Evolutionary conservation across 2,888 invertebrate species (phyloP), one percentile per base, ranked within the genome.

Genomic region (Catocala fraxini): DNA sequence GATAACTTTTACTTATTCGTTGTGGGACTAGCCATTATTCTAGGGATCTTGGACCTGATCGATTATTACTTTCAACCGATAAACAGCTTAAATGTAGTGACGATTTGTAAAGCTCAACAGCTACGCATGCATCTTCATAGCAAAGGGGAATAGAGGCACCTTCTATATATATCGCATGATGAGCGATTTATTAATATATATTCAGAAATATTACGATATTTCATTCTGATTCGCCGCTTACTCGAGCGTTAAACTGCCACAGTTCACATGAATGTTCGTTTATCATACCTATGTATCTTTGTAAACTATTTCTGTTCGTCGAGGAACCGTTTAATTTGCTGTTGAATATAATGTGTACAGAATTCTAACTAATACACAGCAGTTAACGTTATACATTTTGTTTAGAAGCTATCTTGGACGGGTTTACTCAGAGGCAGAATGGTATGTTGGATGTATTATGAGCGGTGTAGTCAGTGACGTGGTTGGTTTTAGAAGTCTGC

Each of bases 231-330:
- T 12, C 45, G 11, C 12, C 11, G 42, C 42, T 12, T 6, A 25
- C 7, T 25, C 15, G 10, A 10, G 9, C 9, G 11, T 13, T 12
- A 10, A 25, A 25, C 46, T 25, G 25, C 25, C 47, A 6, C 10
- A 25, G 15, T 47, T 47, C 6, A 15, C 47, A 15, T 11, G 47
- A 47, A 47, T 47, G 5, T 47, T 6, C 45, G 13, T 45, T 45
- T 7, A n/a, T 47, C 47, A 41, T 48, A 48, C 42, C 12, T 59
- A 46, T 56, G 46, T 51, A 25, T 47, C 12, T 47, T 25, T 47
- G 25, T 5, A 13, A 13, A 25, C 25, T 25, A 25, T 47, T 47
- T 47, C 13, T 6, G 47, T 25, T 47, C 25, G 4, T 2, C 13
- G 25, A 10, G 13, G 25, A 47, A 47, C 25, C 25, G 25, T 47